phyloP scores from a whole-genome alignment of 1,140 invertebrate genomes.

The Drosophila ficusphila region DNA sequence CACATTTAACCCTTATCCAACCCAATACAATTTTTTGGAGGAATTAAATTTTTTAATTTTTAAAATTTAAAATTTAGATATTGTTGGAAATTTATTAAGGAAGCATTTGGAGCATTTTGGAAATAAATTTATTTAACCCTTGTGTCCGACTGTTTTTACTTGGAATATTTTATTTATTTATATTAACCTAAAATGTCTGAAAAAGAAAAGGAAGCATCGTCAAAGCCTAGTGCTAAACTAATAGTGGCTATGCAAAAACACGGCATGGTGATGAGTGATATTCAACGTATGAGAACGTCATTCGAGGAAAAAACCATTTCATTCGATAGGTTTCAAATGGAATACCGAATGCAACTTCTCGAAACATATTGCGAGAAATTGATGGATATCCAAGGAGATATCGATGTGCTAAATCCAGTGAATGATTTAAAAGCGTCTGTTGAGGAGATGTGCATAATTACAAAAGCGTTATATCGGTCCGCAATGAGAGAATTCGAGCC shows the following conservation, averaged over 20 bases:
- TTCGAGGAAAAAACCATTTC: neutral
- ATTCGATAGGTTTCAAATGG: neutral
- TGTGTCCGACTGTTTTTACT: neutral
- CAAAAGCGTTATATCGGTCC: neutral
- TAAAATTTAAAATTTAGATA: no score
- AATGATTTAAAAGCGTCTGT: no score
- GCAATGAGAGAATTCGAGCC: neutral
- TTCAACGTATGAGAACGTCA: neutral
- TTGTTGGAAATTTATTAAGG: no score
- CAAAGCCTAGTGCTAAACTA: neutral
- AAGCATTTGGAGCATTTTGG: no score
- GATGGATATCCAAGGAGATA: neutral
- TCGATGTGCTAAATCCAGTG: neutral
- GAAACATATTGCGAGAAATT: neutral
- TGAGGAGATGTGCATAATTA: no score
- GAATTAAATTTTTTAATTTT: no score
- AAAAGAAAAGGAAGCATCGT: neutral
- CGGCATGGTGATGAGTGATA: neutral
- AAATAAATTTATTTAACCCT: no score
- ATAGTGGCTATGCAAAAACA: neutral
- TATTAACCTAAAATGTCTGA: neutral
- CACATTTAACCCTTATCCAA: no score
- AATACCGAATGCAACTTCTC: conserved; percentile 1
- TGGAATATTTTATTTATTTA: neutral
- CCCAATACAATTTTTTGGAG: no score